A percentile compares a stretch with the other conserved stretches of the same genome.
Conservation (phyloP, 1,140 invertebrate genomes). For the Psix sp. region DNA sequence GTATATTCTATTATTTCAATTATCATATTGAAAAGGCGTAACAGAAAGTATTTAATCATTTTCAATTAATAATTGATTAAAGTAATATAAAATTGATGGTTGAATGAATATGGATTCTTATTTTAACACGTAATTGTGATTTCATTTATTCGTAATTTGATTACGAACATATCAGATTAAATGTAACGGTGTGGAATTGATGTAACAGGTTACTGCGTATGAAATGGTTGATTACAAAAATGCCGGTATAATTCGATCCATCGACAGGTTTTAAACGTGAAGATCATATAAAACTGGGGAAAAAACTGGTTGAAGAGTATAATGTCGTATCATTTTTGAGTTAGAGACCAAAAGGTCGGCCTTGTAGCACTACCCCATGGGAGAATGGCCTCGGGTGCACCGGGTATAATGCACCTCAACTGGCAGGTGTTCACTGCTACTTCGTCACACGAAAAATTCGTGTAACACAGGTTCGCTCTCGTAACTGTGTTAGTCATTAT, state of each 20-base stretch:
- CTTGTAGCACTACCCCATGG: slow-evolving; percentile 51
- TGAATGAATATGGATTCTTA: no score
- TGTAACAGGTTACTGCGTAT: slow-evolving; percentile 16
- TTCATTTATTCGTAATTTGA: background rate
- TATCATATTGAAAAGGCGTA: no score
- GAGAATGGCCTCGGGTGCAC: slow-evolving; percentile 54
- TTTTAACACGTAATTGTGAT: background rate
- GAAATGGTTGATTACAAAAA: slow-evolving; percentile 6
- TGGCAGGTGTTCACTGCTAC: slow-evolving; percentile 61
- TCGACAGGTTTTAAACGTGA: slow-evolving; percentile 27
- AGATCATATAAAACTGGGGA: slow-evolving; percentile 19
- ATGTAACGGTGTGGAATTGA: background rate
- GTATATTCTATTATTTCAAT: no score
- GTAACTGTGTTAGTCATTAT: slow-evolving; percentile 33
- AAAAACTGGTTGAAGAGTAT: slow-evolving; percentile 34
- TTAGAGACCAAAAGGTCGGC: slow-evolving; percentile 47
- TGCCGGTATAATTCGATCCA: slow-evolving; percentile 31
- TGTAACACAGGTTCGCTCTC: slow-evolving; percentile 39
- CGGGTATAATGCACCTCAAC: slow-evolving; percentile 61
- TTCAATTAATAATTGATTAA: no score
- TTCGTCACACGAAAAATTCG: slow-evolving; percentile 50
- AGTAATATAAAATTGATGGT: no score
- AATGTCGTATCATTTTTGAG: slow-evolving; percentile 45
- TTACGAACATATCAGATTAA: background rate
- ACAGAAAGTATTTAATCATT: no score